These are phyloP conservation scores for Phoebastria nigripes DNA, from an alignment of 2,797 vertebrate genomes.

Conservation along the genomic window DNA sequence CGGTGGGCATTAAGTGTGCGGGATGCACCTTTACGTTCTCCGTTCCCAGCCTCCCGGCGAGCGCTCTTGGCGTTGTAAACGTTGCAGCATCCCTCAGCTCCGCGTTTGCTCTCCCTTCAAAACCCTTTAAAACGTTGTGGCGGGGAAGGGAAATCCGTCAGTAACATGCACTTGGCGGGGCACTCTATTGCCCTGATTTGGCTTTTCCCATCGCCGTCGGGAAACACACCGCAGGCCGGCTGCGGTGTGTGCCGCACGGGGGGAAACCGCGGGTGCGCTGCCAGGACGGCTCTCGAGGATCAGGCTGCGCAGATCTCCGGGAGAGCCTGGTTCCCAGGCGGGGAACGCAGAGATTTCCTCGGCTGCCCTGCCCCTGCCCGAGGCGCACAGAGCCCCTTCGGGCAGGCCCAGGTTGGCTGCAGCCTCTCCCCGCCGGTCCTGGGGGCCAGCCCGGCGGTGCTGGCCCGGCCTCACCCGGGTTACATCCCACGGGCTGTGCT, in stretches of 20 bases:
- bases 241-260: accelerated
- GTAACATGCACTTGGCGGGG: accelerated
- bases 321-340: not conserved
- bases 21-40: no score
- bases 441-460: not conserved
- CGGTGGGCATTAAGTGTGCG: accelerated
- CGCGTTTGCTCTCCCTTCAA: not conserved
- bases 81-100: not conserved
- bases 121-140: not conserved
- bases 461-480: not conserved
- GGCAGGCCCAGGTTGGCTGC: not conserved
- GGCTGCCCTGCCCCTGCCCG: not conserved
- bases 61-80: accelerated
- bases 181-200: not conserved
- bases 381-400: accelerated
- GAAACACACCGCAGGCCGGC: not conserved
- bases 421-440: not conserved
- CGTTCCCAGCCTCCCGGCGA: accelerated
- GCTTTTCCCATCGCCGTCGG: not conserved
- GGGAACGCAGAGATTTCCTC: no score
- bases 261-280: not conserved
- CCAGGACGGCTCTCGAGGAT: no score
- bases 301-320: not conserved
- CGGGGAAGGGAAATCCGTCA: not conserved
- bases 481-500: not conserved